A percentile compares a stretch with the other conserved stretches of the same genome.
Conservation (phyloP, 2,113 vertebrate species). For the Chloropsis cyanopogon region DNA sequence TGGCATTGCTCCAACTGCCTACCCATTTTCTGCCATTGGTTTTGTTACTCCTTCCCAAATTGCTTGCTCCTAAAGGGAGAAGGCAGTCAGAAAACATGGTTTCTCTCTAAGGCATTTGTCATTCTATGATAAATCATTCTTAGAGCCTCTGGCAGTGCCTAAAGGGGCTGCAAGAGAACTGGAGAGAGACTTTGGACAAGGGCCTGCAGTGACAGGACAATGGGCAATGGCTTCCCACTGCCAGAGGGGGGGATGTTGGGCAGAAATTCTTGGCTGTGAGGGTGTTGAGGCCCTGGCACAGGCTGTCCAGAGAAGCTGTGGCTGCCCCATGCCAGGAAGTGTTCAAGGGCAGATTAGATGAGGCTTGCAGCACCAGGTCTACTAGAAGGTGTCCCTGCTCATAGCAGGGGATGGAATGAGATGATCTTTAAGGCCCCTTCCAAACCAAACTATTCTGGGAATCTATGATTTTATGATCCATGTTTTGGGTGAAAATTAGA, state of each 20-base stretch:
- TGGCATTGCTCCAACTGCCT: background rate
- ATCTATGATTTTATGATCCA: background rate
- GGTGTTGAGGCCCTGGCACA: background rate
- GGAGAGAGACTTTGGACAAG: background rate
- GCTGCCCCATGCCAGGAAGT: background rate
- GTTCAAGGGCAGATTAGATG: rapidly evolving
- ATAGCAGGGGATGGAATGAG: background rate
- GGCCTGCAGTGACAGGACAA: background rate
- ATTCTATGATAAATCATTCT: background rate
- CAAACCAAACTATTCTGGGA: background rate
- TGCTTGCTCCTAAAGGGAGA: background rate
- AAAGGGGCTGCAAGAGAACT: too few relatives aligned
- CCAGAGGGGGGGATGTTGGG: background rate
- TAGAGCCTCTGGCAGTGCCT: background rate
- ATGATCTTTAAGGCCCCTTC: background rate
- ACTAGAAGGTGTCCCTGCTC: background rate
- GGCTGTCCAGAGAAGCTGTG: background rate
- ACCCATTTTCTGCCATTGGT: background rate
- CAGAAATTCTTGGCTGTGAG: background rate
- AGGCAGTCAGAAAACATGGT: background rate
- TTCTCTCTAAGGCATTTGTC: background rate
- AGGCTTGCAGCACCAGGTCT: background rate
- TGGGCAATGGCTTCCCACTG: rapidly evolving
- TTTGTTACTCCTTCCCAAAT: background rate
- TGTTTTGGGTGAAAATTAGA: background rate